phyloP scores from a whole-genome alignment of 1,140 invertebrate species.

The Pentalonia nigronervosa region DNA sequence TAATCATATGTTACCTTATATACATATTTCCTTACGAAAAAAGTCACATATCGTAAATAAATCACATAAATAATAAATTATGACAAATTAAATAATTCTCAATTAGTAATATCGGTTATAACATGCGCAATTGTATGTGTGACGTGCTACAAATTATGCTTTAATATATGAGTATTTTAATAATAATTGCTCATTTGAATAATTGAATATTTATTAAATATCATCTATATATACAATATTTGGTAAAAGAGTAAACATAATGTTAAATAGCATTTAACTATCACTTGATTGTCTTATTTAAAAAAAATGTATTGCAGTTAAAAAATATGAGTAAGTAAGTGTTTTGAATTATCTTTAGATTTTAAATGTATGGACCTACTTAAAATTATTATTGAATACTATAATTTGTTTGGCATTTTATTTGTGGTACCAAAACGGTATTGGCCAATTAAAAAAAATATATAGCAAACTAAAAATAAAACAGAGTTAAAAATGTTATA shows the following conservation, averaged over 20 bases:
- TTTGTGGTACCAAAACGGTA: not conserved
- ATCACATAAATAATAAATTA: not conserved
- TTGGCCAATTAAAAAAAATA: not conserved
- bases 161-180: not conserved
- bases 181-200: not conserved
- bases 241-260: not conserved
- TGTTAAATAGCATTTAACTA: not conserved
- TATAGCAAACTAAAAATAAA: not conserved
- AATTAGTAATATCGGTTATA: not conserved
- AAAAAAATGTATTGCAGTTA: not conserved
- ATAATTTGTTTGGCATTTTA: not conserved
- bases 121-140: not conserved
- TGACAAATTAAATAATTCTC: not conserved
- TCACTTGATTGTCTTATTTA: not conserved
- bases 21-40: too few relatives aligned
- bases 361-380: not conserved
- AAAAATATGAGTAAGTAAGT: not conserved
- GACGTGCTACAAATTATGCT: not conserved
- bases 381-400: not conserved
- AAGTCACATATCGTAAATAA: too few relatives aligned
- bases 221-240: not conserved
- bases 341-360: not conserved
- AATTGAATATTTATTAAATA: not conserved
- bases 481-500: not conserved
- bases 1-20: too few relatives aligned